Base-by-base conservation (phyloP, 2,113 vertebrate genomes). In the Vanacampus margaritifer region DNA sequence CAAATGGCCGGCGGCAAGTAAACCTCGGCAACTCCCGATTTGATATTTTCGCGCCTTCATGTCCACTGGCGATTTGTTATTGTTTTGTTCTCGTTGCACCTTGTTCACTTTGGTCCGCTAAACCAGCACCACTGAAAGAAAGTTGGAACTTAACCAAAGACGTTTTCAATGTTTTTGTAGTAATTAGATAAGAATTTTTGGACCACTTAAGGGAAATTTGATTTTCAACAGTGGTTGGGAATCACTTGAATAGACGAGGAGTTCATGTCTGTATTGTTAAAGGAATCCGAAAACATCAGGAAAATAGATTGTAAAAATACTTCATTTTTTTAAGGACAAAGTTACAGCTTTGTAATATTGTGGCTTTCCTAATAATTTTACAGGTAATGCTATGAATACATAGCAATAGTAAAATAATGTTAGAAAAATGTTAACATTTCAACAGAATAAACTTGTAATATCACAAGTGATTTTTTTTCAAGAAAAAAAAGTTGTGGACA, bases 1-100 rank as follows among this genome's bases (percentile, higher is more conserved):
- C 93, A 96, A 74, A 87, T 97, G 88, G 89, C 94, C 76, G 76
- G 84, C 65, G 91, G 61, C 24, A 86, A 68, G 83, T 89, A 54
- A 80, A 67, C 24, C 7, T 23, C 8, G 23, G 11, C 2, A 24
- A 50, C 8, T 35, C 10, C 21, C 9, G 3, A 51, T 19, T 28
- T 46, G 28, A 16, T 24, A 43, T 35, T 35, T 36, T 12, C 12
- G 1, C 23, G 2, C 23, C n/a, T 53, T n/a, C 9, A 23, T 0
- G 21, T 9, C 51, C 10, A 14, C 54, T 17, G 54, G 28, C 3
- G 26, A 14, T 32, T 32, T 21, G 28, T 57, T 57, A 57, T 28
- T 54, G 28, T 36, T 37, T 10, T 21, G 9, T 10, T 2, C 35
- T 23, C 2, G 1, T 62, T 9, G 23, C 13, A 2, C 37, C 60